Conservation (phyloP, 2,797 vertebrate species). For the Rhinichthys osculus region DNA sequence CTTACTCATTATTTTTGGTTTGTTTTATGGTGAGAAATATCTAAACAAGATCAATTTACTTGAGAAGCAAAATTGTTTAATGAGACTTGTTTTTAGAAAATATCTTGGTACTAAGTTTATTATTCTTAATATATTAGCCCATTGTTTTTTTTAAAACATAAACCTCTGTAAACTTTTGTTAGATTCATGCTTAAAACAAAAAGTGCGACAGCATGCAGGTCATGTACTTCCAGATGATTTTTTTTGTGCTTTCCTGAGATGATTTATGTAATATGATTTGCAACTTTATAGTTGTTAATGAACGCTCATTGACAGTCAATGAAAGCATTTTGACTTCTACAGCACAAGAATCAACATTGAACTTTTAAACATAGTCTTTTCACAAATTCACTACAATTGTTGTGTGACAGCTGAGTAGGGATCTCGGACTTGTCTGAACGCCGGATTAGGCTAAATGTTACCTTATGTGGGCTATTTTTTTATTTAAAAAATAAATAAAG, state of each 20-base stretch:
- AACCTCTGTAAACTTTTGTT: neutral
- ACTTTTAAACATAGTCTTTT: neutral
- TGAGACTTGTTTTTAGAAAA: neutral
- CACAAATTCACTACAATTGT: neutral
- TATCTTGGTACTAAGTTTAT: neutral
- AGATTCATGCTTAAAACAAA: neutral
- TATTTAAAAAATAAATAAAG: neutral
- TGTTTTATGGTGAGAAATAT: neutral
- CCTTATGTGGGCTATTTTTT: neutral
- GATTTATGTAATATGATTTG: neutral
- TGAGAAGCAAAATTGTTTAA: neutral
- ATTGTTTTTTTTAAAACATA: neutral
- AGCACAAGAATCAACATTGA: neutral
- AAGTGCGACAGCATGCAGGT: too few species aligned
- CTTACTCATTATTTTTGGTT: neutral
- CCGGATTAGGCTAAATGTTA: neutral
- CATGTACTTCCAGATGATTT: neutral
- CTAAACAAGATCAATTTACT: neutral
- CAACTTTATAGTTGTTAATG: neutral
- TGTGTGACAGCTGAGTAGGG: neutral
- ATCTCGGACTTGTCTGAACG: neutral
- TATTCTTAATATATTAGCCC: neutral
- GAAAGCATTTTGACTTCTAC: neutral
- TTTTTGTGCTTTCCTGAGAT: neutral
- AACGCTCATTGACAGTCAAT: neutral